These are phyloP conservation scores for Silurus glanis DNA, from an alignment of 2,113 vertebrate species.

Conservation along the genomic window DNA sequence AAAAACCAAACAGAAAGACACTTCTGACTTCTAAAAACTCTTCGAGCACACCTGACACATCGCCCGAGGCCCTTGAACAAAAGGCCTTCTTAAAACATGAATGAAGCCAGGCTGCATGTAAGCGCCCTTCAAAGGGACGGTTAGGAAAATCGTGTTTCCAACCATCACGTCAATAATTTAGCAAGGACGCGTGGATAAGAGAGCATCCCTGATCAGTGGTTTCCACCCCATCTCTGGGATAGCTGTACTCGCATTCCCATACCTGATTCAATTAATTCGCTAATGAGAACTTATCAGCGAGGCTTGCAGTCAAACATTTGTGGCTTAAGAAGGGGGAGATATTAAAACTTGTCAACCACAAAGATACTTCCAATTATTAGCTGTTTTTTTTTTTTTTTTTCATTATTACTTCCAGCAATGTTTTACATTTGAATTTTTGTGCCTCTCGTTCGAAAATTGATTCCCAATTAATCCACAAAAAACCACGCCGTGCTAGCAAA, in stretches of 20 bases:
- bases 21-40: not conserved
- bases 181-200: constrained; percentile 43
- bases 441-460: not conserved
- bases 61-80: constrained; percentile 66
- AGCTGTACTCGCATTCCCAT: not conserved
- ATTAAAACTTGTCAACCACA: not conserved
- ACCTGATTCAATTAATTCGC: not conserved
- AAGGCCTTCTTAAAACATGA: constrained; percentile 74
- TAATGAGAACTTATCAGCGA: not conserved
- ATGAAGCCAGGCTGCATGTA: constrained; percentile 63
- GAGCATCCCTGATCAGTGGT: constrained; percentile 51
- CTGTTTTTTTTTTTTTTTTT: no score
- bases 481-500: not conserved
- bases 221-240: not conserved
- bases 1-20: not conserved
- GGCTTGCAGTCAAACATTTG: not conserved
- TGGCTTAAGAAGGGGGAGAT: not conserved
- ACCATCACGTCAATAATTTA: constrained; percentile 71
- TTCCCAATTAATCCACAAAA: not conserved
- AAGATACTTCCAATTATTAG: not conserved
- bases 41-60: constrained; percentile 67
- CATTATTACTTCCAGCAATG: not conserved
- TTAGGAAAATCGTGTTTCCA: constrained; percentile 52
- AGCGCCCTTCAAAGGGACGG: constrained; percentile 40
- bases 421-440: not conserved